Evolutionary conservation across 1,140 invertebrate species (phyloP), one percentile per base, ranked within the genome.

Genomic region (Pentalonia nigronervosa): DNA sequence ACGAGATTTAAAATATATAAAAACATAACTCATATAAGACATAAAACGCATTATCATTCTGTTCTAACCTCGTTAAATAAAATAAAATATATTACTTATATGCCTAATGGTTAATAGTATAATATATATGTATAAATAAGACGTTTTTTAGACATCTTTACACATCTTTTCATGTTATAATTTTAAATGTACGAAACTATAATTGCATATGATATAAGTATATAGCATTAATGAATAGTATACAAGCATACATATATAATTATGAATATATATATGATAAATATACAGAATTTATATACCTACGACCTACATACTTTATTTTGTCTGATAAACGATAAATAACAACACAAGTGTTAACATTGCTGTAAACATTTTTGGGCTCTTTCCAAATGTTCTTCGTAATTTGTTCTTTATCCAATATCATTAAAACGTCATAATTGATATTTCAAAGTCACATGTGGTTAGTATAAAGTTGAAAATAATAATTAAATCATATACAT

Each of bases 331-430:
- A 76, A 76, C 60, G 14, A 76, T 76, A 76, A 76, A 67, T 41
- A 60, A 90, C 23, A 60, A 45, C 53, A 90, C 36, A 41, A 41
- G 53, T 90, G 88, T 90, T 41, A 41, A 90, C n/a, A 7, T n/a
- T 36, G 45, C 47, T 36, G 45, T 90, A 60, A 90, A 60, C 21
- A 45, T 60, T 67, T 90, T 90, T 90, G 89, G 17, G 1, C 17
- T 67, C 0, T 41, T 90, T 90, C 89, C 89, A 90, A 67, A 67
- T 36, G 87, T 56, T 34, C 48, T 56, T 50, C 7, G 21, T 56
- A 89, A 89, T 89, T 89, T 90, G 89, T 90, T 90, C 53, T 90
- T 90, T 90, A 90, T 90, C 34, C 89, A 90, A 90, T 90, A 90
- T 90, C 89, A 90, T 90, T 90, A 90, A 67, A 90, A 45, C 89